Base-by-base conservation (phyloP, 2,888 invertebrate genomes). In the Xylocampa areola region DNA sequence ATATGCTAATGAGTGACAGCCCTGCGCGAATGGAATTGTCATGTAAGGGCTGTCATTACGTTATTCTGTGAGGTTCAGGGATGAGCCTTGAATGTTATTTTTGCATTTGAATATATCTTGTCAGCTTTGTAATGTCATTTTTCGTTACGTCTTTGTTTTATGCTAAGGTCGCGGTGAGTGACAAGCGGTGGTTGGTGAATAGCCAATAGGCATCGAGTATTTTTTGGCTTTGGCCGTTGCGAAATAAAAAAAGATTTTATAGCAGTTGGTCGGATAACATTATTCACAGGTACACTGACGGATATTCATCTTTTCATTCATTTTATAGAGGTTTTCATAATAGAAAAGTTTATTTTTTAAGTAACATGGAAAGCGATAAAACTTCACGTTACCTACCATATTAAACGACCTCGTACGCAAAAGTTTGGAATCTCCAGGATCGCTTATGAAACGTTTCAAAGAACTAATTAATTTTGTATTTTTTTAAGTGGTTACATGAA, bases 1-100 rank as follows among this genome's bases (percentile, higher is more conserved):
- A 84, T 91, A 92, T 92, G 92, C 83, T 92, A 93, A 93, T 92
- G 89, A 91, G 89, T 88, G 91, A 87, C 91, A 91, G 81, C 85
- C 86, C 89, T 88, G 77, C 68, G 83, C 84, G 88, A 92, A 93
- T 93, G 93, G 93, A 88, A 91, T 92, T 91, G 90, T 92, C 92
- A 84, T 93, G 93, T 93, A 84, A 89, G 92, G 87, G 88, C 76
- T 89, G 89, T 85, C 91, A 89, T 88, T 88, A 87, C 77, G 77
- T 83, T 87, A 85, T 81, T 81, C 81, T 64, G 80, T 75, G 81
- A 82, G 81, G 84, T 84, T 81, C 77, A 68, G 65, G 74, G 77
- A 77, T 70, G 77, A 74, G 79, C 80, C 71, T 74, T 61, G 78
- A 80, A 78, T 87, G 86, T 84, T 87, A 84, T 88, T 90, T 88